Evolutionary conservation across 2,113 vertebrate genomes (phyloP).

Genomic region (Urocolius indicus): DNA sequence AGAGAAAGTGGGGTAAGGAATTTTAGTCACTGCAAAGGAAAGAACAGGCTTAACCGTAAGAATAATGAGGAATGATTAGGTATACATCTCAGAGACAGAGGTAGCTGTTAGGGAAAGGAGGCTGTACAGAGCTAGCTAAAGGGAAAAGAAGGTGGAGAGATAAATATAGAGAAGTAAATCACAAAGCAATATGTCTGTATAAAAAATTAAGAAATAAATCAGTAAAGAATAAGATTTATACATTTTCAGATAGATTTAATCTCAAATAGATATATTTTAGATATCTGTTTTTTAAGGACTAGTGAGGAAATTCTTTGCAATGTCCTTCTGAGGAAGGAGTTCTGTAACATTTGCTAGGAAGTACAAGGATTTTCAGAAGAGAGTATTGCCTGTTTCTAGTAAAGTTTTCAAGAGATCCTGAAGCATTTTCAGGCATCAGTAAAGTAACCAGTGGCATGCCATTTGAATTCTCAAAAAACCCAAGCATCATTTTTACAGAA

Average conservation of each 20-base stretch:
- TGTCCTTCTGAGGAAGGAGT: background rate
- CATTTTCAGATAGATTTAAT: background rate
- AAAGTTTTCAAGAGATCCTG: background rate
- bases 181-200: background rate
- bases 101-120: background rate
- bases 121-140: too few relatives aligned
- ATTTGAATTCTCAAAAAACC: background rate
- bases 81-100: background rate
- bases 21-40: background rate
- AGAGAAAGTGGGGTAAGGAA: background rate
- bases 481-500: background rate
- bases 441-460: accelerated
- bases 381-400: background rate
- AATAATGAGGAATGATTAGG: background rate
- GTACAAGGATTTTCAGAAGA: background rate
- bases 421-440: background rate
- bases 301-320: background rate
- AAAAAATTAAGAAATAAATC: background rate
- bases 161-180: background rate
- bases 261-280: background rate
- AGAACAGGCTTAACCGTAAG: background rate
- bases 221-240: background rate
- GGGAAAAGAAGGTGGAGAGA: background rate
- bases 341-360: background rate
- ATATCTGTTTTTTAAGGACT: background rate